Evolutionary conservation across 2,797 vertebrate species (phyloP), one percentile per base, ranked within the genome.

Genomic region (Selene dorsalis): DNA sequence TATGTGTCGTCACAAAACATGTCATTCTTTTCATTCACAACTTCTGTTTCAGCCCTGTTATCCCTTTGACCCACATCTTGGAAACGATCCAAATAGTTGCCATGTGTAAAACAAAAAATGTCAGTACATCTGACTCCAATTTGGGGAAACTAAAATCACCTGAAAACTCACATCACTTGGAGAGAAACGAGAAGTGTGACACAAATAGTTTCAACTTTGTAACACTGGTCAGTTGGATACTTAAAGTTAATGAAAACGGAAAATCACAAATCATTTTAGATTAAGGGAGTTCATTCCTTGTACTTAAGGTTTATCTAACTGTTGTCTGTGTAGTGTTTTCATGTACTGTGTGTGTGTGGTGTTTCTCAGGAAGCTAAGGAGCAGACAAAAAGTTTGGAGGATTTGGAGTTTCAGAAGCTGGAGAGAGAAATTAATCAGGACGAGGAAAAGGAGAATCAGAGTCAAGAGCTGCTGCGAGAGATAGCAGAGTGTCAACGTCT

Each of bases 341-440:
- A 35, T 35, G 6, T 35, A 35, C 32, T 35, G 41, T 63, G 47
- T 48, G 4, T 73, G 0, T 77, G 20, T 83, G 48, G 17, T 82
- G 56, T 69, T 45, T 67, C 18, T 59, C 87, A 98, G 97, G 96
- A 96, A 82, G 90, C 93, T 0, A 96, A 96, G 85, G 90, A 94
- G 32, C 77, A 96, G 89, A 94, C 94, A 45, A 97, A 96, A 92
- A 94, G 93, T 69, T 95, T 96, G 74, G 97, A 98, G 91, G 97
- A 99, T 83, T 79, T 97, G 80, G 97, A 98, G 90, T 98, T 99
- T 93, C 97, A 98, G 84, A 96, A 97, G 86, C 93, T 99, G 81
- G 98, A 99, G 83, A 95, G 85, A 41, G 96, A 98, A 91, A 97
- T 96, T 70, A 93, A 94, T 61, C 94, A 97, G 70, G 95, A 96